A percentile compares a stretch with the other conserved stretches of the same genome.
Evolutionary conservation across 2,113 vertebrate genomes (phyloP).

Genomic region (Actenoides lindsayi): DNA sequence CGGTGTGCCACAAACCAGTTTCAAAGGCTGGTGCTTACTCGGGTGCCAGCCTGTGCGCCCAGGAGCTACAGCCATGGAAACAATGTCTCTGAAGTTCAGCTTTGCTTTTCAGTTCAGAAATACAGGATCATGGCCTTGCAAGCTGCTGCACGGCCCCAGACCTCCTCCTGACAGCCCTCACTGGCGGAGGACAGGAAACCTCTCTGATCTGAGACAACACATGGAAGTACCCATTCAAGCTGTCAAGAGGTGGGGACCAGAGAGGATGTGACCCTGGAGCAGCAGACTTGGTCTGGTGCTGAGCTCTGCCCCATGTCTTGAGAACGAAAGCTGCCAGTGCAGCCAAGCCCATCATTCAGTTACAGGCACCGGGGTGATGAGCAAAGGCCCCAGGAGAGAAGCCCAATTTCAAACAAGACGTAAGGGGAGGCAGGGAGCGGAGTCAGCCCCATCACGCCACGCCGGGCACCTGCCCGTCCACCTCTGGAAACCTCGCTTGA

Average conservation of each 20-base stretch:
- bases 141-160: neutral
- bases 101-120: neutral
- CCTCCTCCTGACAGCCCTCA: neutral
- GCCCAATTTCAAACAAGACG: neutral
- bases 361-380: neutral
- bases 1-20: neutral
- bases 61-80: neutral
- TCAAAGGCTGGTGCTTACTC: neutral
- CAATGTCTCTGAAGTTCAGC: neutral
- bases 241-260: neutral
- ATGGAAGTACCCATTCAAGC: slow-evolving; percentile 12
- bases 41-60: neutral
- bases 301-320: neutral
- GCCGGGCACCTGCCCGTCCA: neutral
- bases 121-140: neutral
- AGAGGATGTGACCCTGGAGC: slow-evolving; percentile 7
- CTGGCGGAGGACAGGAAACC: neutral
- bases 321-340: neutral
- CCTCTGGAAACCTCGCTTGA: neutral
- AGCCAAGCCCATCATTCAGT: neutral
- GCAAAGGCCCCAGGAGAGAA: neutral
- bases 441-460: neutral
- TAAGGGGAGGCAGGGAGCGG: neutral
- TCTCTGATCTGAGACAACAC: neutral
- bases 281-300: neutral